A percentile compares a stretch with the other conserved stretches of the same genome.
Conservation (phyloP, 2,888 invertebrate genomes). For the Agapetus fuscipes region DNA sequence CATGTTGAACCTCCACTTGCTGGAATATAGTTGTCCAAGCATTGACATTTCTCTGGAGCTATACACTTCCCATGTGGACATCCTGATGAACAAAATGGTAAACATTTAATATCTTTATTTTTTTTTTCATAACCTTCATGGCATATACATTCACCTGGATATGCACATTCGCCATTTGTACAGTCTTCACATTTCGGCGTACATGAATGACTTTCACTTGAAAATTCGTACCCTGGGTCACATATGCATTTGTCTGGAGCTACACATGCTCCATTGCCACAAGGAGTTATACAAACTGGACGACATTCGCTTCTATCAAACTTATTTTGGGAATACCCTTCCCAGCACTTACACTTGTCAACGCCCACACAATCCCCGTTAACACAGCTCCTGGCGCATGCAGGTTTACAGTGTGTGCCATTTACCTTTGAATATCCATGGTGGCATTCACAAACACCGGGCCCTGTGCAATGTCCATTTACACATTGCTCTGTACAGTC, state of each 20-base stretch:
- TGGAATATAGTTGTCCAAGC: conserved; percentile 11
- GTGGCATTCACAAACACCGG: conserved; percentile 39
- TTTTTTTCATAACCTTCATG: conserved; percentile 22
- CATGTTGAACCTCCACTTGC: conserved; percentile 22
- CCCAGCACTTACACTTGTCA: not conserved
- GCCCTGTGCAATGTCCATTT: conserved; percentile 44
- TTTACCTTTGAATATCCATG: conserved; percentile 29
- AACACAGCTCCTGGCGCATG: conserved; percentile 24
- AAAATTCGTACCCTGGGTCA: conserved; percentile 18
- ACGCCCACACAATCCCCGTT: conserved; percentile 5
- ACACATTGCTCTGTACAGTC: conserved; percentile 28
- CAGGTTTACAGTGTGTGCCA: conserved; percentile 28
- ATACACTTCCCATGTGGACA: conserved; percentile 27
- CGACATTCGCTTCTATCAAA: not conserved
- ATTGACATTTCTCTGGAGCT: conserved; percentile 22
- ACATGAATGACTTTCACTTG: conserved; percentile 23
- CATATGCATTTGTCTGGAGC: conserved; percentile 23
- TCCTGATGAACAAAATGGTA: conserved; percentile 23
- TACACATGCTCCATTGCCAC: conserved; percentile 22
- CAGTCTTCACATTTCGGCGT: conserved; percentile 28
- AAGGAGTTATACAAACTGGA: conserved; percentile 19
- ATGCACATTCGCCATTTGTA: conserved; percentile 27
- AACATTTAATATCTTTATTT: conserved; percentile 17
- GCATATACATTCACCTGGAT: conserved; percentile 27
- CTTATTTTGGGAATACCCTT: not conserved